phyloP scores from a whole-genome alignment of 1,140 invertebrate species.

The Hirudo medicinalis region DNA sequence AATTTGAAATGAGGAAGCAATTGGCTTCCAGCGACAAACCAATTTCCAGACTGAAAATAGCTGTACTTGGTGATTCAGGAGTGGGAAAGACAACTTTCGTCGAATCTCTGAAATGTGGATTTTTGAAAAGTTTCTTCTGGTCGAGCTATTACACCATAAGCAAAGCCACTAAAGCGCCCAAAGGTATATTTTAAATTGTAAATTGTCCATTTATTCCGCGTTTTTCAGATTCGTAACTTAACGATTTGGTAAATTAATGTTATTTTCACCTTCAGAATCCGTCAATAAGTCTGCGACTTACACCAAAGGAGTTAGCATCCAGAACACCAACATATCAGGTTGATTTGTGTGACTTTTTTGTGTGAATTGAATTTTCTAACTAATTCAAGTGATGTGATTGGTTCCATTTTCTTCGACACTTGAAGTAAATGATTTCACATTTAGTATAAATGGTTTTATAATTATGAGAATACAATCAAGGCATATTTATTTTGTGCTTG shows the following conservation, averaged over 20 bases:
- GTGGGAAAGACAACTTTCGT: conserved; percentile 63
- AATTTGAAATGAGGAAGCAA: conserved; percentile 40
- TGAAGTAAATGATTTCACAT: too few relatives aligned
- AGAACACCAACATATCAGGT: conserved; percentile 10
- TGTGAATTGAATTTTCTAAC: too few relatives aligned
- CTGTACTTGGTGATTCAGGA: conserved; percentile 61
- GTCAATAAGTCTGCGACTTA: not conserved
- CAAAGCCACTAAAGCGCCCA: not conserved
- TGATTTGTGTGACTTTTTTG: not conserved
- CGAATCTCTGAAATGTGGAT: conserved; percentile 51
- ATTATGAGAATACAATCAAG: too few relatives aligned
- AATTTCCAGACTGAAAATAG: conserved; percentile 57
- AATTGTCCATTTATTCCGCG: not conserved
- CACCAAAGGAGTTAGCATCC: conserved; percentile 4
- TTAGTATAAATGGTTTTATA: too few relatives aligned
- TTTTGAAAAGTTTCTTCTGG: conserved; percentile 37
- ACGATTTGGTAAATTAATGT: not conserved
- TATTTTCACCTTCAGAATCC: not conserved
- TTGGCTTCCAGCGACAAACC: conserved; percentile 49
- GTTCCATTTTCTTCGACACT: too few relatives aligned
- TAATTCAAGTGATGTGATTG: too few relatives aligned
- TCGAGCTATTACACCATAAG: conserved; percentile 3
- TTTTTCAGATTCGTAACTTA: not conserved
- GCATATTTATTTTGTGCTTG: too few relatives aligned
- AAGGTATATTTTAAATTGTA: not conserved